phyloP scores from a whole-genome alignment of 2,113 vertebrate species.

The Percina caprodes region DNA sequence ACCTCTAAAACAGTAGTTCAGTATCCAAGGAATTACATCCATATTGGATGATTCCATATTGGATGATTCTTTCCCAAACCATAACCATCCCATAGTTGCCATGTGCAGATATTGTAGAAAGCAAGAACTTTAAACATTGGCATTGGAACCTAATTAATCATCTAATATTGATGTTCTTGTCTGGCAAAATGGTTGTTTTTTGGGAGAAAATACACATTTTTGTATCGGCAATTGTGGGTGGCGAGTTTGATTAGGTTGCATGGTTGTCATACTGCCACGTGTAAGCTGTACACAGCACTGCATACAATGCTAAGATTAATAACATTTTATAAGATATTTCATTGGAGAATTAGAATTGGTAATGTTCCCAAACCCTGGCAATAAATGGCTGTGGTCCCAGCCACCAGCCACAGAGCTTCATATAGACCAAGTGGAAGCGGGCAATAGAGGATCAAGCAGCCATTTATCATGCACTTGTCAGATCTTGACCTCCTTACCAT shows the following conservation, averaged over 20 bases:
- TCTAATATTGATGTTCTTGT: background rate
- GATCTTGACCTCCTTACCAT: slow-evolving; percentile 76
- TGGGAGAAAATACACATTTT: background rate
- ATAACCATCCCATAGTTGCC: background rate
- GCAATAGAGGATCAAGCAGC: slow-evolving; percentile 60
- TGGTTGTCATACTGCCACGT: background rate
- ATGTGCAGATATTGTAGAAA: background rate
- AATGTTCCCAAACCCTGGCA: background rate
- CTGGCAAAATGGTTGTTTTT: background rate
- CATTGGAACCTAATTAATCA: background rate
- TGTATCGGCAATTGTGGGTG: background rate
- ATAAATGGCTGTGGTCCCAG: background rate
- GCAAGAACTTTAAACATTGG: background rate
- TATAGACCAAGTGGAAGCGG: slow-evolving; percentile 59
- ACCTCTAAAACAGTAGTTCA: background rate
- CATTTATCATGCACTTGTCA: slow-evolving; percentile 80
- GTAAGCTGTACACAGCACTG: background rate
- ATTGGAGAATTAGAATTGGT: background rate
- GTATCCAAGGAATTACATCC: background rate
- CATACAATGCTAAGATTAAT: background rate
- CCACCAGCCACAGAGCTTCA: slow-evolving; percentile 24
- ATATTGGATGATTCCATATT: background rate
- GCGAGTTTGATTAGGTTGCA: background rate
- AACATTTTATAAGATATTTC: background rate
- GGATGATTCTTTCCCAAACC: background rate